Conservation (phyloP, 2,888 invertebrate species). For the Cistogaster globosa region DNA sequence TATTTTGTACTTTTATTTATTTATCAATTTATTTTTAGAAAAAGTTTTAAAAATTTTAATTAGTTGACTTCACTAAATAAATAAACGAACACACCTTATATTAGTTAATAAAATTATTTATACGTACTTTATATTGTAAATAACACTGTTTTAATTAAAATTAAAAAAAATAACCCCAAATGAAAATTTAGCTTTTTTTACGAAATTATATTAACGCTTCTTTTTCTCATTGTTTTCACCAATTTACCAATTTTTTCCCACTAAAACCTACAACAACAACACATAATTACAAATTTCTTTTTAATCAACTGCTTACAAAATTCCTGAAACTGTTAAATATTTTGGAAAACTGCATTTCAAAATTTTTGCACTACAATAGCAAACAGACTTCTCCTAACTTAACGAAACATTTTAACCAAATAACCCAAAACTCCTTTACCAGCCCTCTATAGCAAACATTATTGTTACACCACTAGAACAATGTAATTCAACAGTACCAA, state of each 20-base stretch:
- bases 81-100: too few species aligned
- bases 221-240: conserved; percentile 7
- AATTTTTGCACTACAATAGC: conserved; percentile 58
- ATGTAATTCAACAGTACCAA: conserved; percentile 17
- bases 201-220: background rate
- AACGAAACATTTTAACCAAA: conserved; percentile 58
- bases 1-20: too few species aligned
- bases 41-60: too few species aligned
- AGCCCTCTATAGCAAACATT: conserved; percentile 63
- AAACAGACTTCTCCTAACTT: conserved; percentile 68
- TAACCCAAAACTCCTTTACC: conserved; percentile 70
- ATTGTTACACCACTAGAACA: conserved; percentile 48
- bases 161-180: background rate
- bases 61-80: too few species aligned
- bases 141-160: too few species aligned
- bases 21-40: too few species aligned
- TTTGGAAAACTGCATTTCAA: conserved; percentile 16
- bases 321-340: background rate
- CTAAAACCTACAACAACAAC: conserved; percentile 5
- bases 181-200: background rate
- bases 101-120: too few species aligned
- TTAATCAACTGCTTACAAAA: conserved; percentile 2
- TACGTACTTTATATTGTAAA: too few species aligned
- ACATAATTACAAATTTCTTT: background rate
- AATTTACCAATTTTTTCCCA: background rate